Evolutionary conservation across 2,888 invertebrate genomes (phyloP), one percentile per base, ranked within the genome.

Genomic region (Thyatira batis): DNA sequence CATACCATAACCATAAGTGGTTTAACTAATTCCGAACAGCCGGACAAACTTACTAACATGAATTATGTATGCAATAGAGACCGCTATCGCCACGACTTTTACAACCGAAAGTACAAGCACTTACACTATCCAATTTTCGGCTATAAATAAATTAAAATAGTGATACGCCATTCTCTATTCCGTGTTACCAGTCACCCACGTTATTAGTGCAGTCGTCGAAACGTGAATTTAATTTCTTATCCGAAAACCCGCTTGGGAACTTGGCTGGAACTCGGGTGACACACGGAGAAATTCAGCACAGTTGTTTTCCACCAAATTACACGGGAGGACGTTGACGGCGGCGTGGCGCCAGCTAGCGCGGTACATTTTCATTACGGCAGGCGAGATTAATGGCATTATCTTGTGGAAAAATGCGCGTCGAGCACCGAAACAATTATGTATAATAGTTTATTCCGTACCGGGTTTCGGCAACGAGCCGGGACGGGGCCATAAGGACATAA

Each of bases 341-440:
- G 13, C 13, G 17, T 17, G 39, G 13, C 8, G 8, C 1, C 39
- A 13, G 17, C 13, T 59, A 58, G 70, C n/a, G 67, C 75, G 71
- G 79, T 82, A 85, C 82, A 82, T 86, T 85, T 85, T 85, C 84
- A 87, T 87, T 85, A 85, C 78, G 67, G 66, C 58, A 64, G 65
- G 67, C 72, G 76, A 82, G 84, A 89, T 87, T 87, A 87, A 87
- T 85, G 76, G 77, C 78, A 81, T 85, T 85, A 88, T 87, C 79
- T 84, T 75, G 80, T 74, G 76, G 82, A 86, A 87, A 89, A 86
- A 87, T 83, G 78, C 78, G 83, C 77, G 67, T 72, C 73, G 75
- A 75, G 72, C 72, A 67, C 71, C 78, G 69, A 81, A 80, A 85
- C 85, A 87, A 86, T 86, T 85, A 87, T 78, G 73, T 74, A 72